Percentiles rank a stretch among this genome's conserved stretches.
Evolutionary conservation across 2,113 vertebrate genomes (phyloP).

Genomic region (Charadrius vociferus): DNA sequence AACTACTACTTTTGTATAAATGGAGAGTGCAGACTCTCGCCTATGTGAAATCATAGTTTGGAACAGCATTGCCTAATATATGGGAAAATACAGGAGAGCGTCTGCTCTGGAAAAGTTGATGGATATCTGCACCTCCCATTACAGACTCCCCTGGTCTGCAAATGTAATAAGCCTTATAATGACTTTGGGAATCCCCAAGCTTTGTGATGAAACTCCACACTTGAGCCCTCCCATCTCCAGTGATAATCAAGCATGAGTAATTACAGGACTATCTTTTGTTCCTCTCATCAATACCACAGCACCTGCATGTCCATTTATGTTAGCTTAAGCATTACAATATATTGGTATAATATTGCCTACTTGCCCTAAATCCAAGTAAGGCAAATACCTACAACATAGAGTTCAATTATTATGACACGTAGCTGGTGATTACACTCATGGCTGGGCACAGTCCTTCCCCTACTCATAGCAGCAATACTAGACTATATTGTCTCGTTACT

Average conservation of each 20-base stretch:
- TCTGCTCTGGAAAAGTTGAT: not conserved
- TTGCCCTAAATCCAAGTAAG: not conserved
- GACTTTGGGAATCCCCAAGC: not conserved
- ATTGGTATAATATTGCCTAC: not conserved
- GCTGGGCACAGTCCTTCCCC: not conserved
- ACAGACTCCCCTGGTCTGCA: not conserved
- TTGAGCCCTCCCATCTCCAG: not conserved
- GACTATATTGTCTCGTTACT: not conserved
- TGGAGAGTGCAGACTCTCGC: not conserved
- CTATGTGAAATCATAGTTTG: fast-evolving
- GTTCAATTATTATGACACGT: not conserved
- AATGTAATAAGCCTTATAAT: fast-evolving
- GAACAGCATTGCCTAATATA: not conserved
- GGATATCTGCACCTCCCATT: not conserved
- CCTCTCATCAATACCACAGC: not conserved
- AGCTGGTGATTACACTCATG: not conserved
- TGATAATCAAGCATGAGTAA: not conserved
- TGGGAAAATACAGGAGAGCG: not conserved
- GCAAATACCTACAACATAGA: not conserved
- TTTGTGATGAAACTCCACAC: not conserved
- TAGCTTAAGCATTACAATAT: not conserved
- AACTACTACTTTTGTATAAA: not conserved
- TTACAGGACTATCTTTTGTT: not conserved
- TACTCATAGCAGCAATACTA: not conserved
- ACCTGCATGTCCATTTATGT: not conserved